Evolutionary conservation across 2,113 vertebrate species (phyloP).

Genomic region (Vanacampus margaritifer): DNA sequence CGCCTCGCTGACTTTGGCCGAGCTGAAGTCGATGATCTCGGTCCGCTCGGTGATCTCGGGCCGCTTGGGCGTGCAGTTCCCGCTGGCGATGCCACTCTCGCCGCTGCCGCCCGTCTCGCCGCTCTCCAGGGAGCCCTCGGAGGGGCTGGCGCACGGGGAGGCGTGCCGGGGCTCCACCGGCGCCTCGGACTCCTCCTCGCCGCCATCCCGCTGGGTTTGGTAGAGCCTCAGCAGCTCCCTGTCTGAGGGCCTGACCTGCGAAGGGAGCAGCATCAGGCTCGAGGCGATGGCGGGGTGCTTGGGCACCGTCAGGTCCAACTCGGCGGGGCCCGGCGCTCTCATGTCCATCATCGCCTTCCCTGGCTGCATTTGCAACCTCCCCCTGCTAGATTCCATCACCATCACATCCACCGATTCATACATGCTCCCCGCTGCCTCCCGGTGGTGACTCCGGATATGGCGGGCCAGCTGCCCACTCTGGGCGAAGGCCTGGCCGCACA

Average conservation of each 20-base stretch:
- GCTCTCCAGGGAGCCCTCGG: slow-evolving; percentile 95
- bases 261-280: slow-evolving; percentile 59
- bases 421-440: slow-evolving; percentile 63
- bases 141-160: slow-evolving; percentile 94
- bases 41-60: slow-evolving; percentile 61
- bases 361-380: slow-evolving; percentile 78
- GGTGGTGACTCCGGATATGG: slow-evolving; percentile 73
- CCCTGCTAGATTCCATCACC: slow-evolving; percentile 63
- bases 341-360: slow-evolving; percentile 73
- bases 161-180: slow-evolving; percentile 81
- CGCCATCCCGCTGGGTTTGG: slow-evolving; percentile 83
- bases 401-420: slow-evolving; percentile 65
- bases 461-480: slow-evolving; percentile 76
- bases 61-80: slow-evolving; percentile 76
- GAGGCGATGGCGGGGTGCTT: slow-evolving; percentile 63
- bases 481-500: slow-evolving; percentile 73
- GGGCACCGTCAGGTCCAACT: slow-evolving; percentile 54
- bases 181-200: slow-evolving; percentile 60
- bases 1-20: slow-evolving; percentile 44
- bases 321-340: slow-evolving; percentile 27
- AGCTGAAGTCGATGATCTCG: slow-evolving; percentile 56
- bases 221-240: slow-evolving; percentile 84
- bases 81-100: slow-evolving; percentile 77
- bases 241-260: slow-evolving; percentile 69
- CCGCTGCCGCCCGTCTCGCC: slow-evolving; percentile 73